Conservation (phyloP, 30 jellyfish, hydroid and myxozoan genomes). For the Morbakka virulenta region DNA sequence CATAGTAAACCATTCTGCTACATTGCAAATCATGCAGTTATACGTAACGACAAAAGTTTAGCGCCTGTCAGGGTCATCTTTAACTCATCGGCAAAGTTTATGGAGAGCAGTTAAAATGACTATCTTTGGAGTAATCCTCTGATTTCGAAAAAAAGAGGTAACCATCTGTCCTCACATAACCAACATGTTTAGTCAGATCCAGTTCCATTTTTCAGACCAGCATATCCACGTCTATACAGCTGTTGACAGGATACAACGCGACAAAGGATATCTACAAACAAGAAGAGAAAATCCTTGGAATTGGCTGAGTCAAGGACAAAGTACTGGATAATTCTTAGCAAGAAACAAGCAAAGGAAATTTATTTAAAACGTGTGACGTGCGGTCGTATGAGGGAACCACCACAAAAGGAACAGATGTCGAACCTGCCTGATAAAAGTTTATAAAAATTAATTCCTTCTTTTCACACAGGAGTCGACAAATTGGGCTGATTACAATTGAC, state of each 20-base stretch:
- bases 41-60: not conserved
- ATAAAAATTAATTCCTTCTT: too few species aligned
- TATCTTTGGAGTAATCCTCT: too few species aligned
- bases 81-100: constrained; percentile 1
- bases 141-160: not conserved
- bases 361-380: too few species aligned
- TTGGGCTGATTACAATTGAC: too few species aligned
- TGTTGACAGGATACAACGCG: not conserved
- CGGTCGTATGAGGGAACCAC: too few species aligned
- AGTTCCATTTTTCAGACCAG: constrained; percentile 22
- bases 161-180: constrained; percentile 32
- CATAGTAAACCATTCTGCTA: not conserved
- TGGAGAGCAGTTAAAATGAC: too few species aligned
- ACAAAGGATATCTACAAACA: not conserved
- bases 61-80: constrained; percentile 14
- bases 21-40: constrained; percentile 4
- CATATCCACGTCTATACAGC: not conserved
- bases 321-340: too few species aligned
- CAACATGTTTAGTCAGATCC: constrained; percentile 33
- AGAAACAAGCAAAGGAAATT: too few species aligned
- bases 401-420: too few species aligned
- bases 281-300: constrained; percentile 41
- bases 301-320: too few species aligned
- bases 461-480: too few species aligned
- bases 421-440: too few species aligned